Percentiles rank a stretch among this genome's conserved stretches.
phyloP scores from a whole-genome alignment of 2,888 invertebrate species.

The Rhogogaster chlorosoma region DNA sequence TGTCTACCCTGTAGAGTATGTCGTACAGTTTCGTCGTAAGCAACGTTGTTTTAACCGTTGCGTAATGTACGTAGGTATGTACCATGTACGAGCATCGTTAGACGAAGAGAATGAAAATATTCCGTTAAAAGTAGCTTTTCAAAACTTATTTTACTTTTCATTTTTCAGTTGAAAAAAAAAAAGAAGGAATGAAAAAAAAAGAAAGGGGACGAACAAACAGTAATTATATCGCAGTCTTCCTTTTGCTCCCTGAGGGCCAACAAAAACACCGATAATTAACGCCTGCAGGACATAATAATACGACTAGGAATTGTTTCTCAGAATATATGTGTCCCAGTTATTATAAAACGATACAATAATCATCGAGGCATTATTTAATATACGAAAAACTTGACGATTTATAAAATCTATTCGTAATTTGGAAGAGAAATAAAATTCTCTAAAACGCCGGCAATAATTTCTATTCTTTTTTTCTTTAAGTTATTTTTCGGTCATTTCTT shows the following conservation, averaged over 20 bases:
- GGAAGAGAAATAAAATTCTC: not conserved
- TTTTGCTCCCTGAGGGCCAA: not conserved
- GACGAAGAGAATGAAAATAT: not conserved
- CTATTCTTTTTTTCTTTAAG: not conserved
- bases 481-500: too few relatives aligned
- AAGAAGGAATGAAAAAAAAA: not conserved
- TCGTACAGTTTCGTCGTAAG: not conserved
- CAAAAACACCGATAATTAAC: not conserved
- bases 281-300: not conserved
- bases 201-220: not conserved
- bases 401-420: not conserved
- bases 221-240: not conserved
- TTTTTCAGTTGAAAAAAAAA: not conserved
- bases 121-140: not conserved
- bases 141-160: not conserved
- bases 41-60: not conserved
- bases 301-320: not conserved
- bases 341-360: constrained; percentile 3
- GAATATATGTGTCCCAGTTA: not conserved
- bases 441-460: not conserved
- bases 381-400: not conserved
- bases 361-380: not conserved
- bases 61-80: not conserved
- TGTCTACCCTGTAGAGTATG: not conserved
- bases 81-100: not conserved